Conservation (phyloP, 2,888 invertebrate genomes). For the Clitarchus hookeri region DNA sequence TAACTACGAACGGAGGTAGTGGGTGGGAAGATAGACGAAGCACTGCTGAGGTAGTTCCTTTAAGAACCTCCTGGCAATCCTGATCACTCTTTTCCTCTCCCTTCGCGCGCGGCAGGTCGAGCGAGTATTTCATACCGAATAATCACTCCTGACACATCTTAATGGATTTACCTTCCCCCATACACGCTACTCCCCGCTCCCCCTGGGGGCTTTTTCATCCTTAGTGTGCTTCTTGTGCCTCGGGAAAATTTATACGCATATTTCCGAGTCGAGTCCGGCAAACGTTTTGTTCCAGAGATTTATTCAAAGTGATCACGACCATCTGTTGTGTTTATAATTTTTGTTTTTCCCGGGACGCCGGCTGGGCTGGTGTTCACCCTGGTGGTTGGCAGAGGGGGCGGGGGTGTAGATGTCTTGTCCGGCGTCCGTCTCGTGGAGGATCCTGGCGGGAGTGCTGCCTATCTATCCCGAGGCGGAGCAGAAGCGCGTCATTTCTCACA, state of each 20-base stretch:
- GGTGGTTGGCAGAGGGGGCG: neutral
- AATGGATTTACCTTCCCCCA: constrained; percentile 7
- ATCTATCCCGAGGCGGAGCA: neutral
- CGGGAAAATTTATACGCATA: constrained; percentile 1
- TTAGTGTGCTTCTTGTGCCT: neutral
- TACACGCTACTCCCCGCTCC: neutral
- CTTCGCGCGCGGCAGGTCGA: neutral
- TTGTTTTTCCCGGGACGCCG: neutral
- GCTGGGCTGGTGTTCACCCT: neutral
- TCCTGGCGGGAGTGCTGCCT: neutral
- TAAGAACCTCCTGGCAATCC: neutral
- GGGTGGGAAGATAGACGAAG: constrained; percentile 2
- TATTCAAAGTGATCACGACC: constrained; percentile 14
- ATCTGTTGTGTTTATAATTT: neutral
- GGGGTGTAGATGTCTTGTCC: neutral
- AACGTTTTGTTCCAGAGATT: constrained; percentile 10
- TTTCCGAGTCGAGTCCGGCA: constrained; percentile 14
- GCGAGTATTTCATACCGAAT: constrained; percentile 14
- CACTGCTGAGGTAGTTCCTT: constrained; percentile 1
- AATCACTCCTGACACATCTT: constrained; percentile 9
- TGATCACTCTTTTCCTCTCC: neutral
- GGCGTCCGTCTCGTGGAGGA: neutral
- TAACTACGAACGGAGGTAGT: neutral
- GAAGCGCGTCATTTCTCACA: neutral
- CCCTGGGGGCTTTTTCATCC: neutral